Base-by-base conservation (phyloP, 2,888 invertebrate genomes). In the Incurvaria masculella region DNA sequence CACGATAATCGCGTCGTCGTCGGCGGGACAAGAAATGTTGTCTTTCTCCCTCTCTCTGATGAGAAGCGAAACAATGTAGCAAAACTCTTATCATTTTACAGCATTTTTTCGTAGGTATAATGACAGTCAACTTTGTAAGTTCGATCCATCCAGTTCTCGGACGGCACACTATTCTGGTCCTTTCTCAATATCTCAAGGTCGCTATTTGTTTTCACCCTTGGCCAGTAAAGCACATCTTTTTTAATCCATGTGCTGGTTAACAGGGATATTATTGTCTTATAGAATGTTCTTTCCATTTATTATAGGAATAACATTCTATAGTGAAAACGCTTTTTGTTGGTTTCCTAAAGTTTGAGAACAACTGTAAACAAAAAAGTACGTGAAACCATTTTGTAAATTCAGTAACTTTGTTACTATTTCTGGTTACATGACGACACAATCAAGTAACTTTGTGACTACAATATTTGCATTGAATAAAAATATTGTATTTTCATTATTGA, bases 131-230 rank as follows among this genome's bases (percentile, higher is more conserved):
- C n/a, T n/a, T n/a, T n/a, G n/a, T n/a, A n/a, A n/a, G n/a, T n/a
- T n/a, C n/a, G n/a, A n/a, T n/a, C n/a, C n/a, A n/a, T 49, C 48
- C 51, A 44, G 4, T 47, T 49, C 47, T 45, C 47, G n/a, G 45
- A 44, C 33, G 43, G 51, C 52, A 49, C 43, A 43, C 42, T 46
- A 1, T 49, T 46, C 43, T 49, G 42, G 26, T 49, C 1, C 43
- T 43, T 46, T 8, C 49, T 49, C 44, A 47, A 47, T 42, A 47
- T 20, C 40, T 49, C 49, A 47, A 49, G 43, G 40, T 49, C 47
- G 43, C 49, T 43, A 42, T 42, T 49, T 49, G 46, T 49, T 49
- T 46, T 49, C 46, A 46, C 42, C 38, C 46, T n/a, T 49, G 46
- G 49, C 46, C 46, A 41, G 40, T 41, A 41, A 39, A 48, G 48